Evolutionary conservation across 2,888 invertebrate genomes (phyloP).

Genomic region (Drosophila lutescens): DNA sequence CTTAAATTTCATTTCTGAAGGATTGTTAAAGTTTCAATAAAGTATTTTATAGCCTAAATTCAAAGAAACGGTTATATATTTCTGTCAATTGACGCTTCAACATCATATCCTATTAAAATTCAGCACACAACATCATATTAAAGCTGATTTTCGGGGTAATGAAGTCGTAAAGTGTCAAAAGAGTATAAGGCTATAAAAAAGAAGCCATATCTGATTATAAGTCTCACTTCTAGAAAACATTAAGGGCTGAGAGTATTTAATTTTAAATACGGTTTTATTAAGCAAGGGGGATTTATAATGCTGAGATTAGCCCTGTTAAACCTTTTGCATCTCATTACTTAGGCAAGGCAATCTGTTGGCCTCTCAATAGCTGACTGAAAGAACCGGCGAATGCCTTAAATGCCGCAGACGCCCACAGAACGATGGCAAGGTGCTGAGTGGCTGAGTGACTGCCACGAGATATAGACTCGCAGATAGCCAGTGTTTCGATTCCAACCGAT

Average conservation of each 20-base stretch:
- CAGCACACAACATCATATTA: neutral
- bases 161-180: conserved; percentile 1
- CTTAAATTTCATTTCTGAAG: neutral
- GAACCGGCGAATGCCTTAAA: conserved; percentile 56
- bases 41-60: neutral
- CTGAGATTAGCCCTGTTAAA: neutral
- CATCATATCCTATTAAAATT: neutral
- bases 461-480: conserved; percentile 40
- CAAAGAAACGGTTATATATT: too few relatives aligned
- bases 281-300: neutral
- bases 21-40: neutral
- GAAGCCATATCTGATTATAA: neutral
- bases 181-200: neutral
- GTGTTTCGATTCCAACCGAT: conserved; percentile 43
- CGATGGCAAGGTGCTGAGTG: conserved; percentile 61
- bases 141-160: conserved; percentile 3
- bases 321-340: conserved; percentile 6
- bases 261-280: too few relatives aligned
- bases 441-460: conserved; percentile 56
- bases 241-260: too few relatives aligned
- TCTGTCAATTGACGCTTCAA: neutral
- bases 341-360: conserved; percentile 4
- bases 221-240: neutral
- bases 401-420: conserved; percentile 51
- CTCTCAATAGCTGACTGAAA: conserved; percentile 5